A percentile compares a stretch with the other conserved stretches of the same genome.
Evolutionary conservation across 2,113 vertebrate genomes (phyloP).

Genomic region (Stercorarius parasiticus): DNA sequence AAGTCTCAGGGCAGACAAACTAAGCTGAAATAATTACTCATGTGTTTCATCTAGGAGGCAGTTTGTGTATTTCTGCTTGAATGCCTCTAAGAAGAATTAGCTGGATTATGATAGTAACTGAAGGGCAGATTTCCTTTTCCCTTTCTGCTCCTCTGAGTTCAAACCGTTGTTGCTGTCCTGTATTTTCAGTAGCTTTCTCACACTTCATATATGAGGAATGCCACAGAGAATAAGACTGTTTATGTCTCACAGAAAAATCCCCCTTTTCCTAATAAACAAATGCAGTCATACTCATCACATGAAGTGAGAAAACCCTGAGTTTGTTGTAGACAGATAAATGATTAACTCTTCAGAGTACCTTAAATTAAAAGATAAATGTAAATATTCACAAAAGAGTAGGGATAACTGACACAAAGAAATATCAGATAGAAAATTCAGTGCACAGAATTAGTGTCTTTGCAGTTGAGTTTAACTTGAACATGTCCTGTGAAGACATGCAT

Average conservation of each 20-base stretch:
- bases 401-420: neutral
- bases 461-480: neutral
- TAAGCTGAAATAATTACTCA: constrained; percentile 78
- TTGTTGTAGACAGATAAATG: neutral
- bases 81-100: constrained; percentile 72
- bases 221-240: neutral
- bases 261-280: neutral
- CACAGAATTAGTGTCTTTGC: neutral
- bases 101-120: constrained; percentile 71
- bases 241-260: neutral
- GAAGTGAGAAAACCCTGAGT: neutral
- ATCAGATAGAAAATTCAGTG: neutral
- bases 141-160: neutral
- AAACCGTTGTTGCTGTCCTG: neutral
- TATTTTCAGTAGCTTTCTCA: constrained; percentile 46
- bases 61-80: constrained; percentile 69
- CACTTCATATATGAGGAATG: constrained; percentile 26
- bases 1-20: constrained; percentile 65
- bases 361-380: neutral
- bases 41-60: constrained; percentile 66
- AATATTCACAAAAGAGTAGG: neutral
- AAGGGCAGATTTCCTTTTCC: constrained; percentile 64
- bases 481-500: neutral
- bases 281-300: neutral
- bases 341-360: neutral